Conservation (phyloP, 2,888 invertebrate genomes). For the Chalcis sispes region DNA sequence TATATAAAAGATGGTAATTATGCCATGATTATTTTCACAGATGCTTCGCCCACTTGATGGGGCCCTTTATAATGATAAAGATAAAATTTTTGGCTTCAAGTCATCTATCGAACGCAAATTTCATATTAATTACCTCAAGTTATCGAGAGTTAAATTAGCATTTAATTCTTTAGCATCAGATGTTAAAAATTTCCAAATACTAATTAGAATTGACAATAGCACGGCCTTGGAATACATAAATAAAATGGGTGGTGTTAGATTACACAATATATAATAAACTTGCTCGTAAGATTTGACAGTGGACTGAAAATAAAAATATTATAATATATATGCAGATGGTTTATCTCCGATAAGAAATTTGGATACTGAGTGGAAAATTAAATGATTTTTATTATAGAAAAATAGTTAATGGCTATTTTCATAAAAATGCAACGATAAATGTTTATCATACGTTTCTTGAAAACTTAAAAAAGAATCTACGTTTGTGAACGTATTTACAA, state of each 20-base stretch:
- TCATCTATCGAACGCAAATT: neutral
- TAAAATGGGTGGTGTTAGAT: constrained; percentile 49
- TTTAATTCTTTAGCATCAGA: constrained; percentile 26
- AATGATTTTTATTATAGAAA: constrained; percentile 39
- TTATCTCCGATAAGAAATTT: constrained; percentile 38
- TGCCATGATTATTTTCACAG: constrained; percentile 42
- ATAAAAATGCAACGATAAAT: constrained; percentile 42
- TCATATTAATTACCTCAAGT: constrained; percentile 44
- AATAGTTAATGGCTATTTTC: constrained; percentile 55
- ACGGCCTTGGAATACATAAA: constrained; percentile 53
- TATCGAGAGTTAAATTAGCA: constrained; percentile 33
- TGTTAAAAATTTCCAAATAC: constrained; percentile 4
- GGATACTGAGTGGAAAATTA: constrained; percentile 51
- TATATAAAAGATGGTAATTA: constrained; percentile 26
- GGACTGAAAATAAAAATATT: constrained; percentile 37
- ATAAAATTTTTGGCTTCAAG: constrained; percentile 46
- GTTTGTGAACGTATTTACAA: constrained; percentile 46
- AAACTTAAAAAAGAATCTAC: constrained; percentile 40
- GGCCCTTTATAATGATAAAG: constrained; percentile 27
- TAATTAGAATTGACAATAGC: constrained; percentile 51
- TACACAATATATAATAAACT: constrained; percentile 18
- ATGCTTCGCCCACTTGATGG: constrained; percentile 52
- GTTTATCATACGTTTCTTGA: constrained; percentile 51
- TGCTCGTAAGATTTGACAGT: constrained; percentile 50
- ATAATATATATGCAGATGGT: constrained; percentile 46